Evolutionary conservation across 2,888 invertebrate species (phyloP), one percentile per base, ranked within the genome.

Genomic region (Harpalus rubripes): DNA sequence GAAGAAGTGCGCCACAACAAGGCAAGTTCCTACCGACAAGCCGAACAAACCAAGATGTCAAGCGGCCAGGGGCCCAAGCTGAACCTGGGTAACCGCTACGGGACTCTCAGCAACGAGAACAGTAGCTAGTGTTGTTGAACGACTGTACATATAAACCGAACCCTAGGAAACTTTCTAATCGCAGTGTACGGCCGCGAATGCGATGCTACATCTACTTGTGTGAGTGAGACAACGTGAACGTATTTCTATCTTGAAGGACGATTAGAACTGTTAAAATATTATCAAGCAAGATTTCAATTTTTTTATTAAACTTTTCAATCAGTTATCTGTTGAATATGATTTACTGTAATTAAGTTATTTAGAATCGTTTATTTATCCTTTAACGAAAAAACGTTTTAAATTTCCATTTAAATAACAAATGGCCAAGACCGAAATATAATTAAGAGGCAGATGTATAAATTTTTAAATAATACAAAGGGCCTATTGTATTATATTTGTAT

Each of bases 71-170:
- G 92, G 76, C 92, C 93, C 61, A 93, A 93, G 86, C 90, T 94
- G 61, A 92, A 92, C 22, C 91, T 94, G 88, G 94, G 93, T 87
- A 95, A 94, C 91, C 94, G 94, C 89, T 95, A 92, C 88, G 93
- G 93, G 88, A 93, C 94, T 86, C 91, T 94, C 15, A 92, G 93
- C 87, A 92, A 93, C 88, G 93, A 94, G 59, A 85, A 85, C 80
- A 85, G 80, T 89, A 91, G 91, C 91, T 91, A 91, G 91, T 91
- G 91, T 88, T 88, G 86, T 84, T 79, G 26, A 58, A 79, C 80
- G 72, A 85, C 85, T 85, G 80, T 85, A 85, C 39, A 84, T 79
- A 84, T 63, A 84, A 61, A 84, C 83, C 63, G 86, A 87, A 87
- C 86, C 85, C 82, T 87, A 87, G 87, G 87, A 87, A 84, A 65